A percentile compares a stretch with the other conserved stretches of the same genome.
phyloP scores from a whole-genome alignment of 2,113 vertebrate genomes.

The Muscicapa adusta region DNA sequence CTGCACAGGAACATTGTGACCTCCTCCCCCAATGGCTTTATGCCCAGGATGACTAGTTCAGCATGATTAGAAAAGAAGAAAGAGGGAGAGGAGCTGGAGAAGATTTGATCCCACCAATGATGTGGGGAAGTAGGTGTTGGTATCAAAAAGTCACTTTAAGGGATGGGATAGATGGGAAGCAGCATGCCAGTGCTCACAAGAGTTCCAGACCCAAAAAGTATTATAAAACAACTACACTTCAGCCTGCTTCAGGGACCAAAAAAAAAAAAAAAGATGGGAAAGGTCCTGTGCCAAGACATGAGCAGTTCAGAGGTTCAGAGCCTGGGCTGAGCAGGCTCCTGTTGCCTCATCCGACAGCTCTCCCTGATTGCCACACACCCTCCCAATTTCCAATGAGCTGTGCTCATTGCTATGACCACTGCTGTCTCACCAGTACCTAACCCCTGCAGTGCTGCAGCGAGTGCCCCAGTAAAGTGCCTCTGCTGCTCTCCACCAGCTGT shows the following conservation, averaged over 20 bases:
- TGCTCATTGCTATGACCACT: neutral
- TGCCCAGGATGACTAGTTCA: neutral
- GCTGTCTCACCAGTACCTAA: neutral
- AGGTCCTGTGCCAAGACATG: neutral
- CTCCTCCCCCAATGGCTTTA: neutral
- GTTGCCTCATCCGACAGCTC: neutral
- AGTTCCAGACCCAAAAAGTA: neutral
- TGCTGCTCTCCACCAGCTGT: neutral
- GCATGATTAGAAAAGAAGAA: neutral
- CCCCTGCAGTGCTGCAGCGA: neutral
- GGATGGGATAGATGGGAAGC: neutral
- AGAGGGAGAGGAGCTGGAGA: neutral
- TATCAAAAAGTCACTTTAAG: neutral
- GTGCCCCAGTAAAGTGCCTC: neutral
- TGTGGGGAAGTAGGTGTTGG: accelerated
- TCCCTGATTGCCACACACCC: neutral
- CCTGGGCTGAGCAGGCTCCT: neutral
- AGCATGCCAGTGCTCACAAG: neutral
- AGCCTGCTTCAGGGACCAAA: too few species aligned
- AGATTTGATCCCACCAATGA: neutral
- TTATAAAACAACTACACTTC: neutral
- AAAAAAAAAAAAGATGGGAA: neutral
- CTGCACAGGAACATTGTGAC: neutral
- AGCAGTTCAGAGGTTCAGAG: neutral
- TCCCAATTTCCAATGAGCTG: neutral